A percentile compares a stretch with the other conserved stretches of the same genome.
phyloP scores from a whole-genome alignment of 2,888 invertebrate species.

The Candidula unifasciata region DNA sequence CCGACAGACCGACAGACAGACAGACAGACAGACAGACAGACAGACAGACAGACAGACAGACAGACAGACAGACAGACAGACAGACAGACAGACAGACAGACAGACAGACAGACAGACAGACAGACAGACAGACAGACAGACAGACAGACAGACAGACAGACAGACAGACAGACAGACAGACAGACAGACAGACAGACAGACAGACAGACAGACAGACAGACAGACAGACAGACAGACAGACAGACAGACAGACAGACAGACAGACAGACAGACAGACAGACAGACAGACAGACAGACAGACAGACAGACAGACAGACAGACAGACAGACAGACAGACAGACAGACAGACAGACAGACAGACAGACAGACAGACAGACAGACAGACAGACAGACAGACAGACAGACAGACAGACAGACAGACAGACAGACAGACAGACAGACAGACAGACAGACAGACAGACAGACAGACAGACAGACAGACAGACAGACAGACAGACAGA shows the following conservation, averaged over 20 bases:
- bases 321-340: slow-evolving; percentile 28
- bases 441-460: slow-evolving; percentile 15
- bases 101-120: slow-evolving; percentile 15
- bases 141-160: slow-evolving; percentile 15
- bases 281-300: neutral
- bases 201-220: neutral
- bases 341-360: slow-evolving; percentile 14
- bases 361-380: neutral
- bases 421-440: slow-evolving; percentile 15
- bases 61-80: slow-evolving; percentile 15
- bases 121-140: slow-evolving; percentile 15
- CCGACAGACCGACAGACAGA: slow-evolving; percentile 3
- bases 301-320: slow-evolving; percentile 17
- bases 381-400: slow-evolving; percentile 15
- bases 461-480: slow-evolving; percentile 16
- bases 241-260: slow-evolving; percentile 1
- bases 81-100: slow-evolving; percentile 15
- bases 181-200: slow-evolving; percentile 3
- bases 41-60: slow-evolving; percentile 15
- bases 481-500: slow-evolving; percentile 29
- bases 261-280: slow-evolving; percentile 18
- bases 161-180: slow-evolving; percentile 15
- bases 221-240: slow-evolving; percentile 20
- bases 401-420: slow-evolving; percentile 15
- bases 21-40: slow-evolving; percentile 15